Evolutionary conservation across 2,797 vertebrate species (phyloP), one percentile per base, ranked within the genome.

Genomic region (Acrossocheilus wenchowensis): DNA sequence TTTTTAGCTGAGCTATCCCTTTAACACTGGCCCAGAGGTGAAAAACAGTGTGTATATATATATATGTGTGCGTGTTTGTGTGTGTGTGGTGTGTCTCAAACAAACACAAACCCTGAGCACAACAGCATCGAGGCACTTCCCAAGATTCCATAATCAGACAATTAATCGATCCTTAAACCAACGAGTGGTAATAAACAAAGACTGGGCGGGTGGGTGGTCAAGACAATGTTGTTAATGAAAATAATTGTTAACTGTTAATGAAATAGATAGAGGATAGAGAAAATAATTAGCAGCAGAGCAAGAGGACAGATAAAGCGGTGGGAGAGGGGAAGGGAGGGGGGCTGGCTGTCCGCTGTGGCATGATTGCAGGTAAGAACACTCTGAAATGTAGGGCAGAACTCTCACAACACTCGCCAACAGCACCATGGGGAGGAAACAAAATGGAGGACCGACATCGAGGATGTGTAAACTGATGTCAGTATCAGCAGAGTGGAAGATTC

Each of bases 361-460:
- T 72, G 75, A 84, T 68, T 57, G 57, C 52, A 83, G 86, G 77
- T 78, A 89, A 82, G 73, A 88, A 83, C 48, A 81, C 6, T 82
- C 71, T 81, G 43, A 77, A 87, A 87, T 86, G 86, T 87, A 73
- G 41, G 82, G 72, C 83, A 71, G 79, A 78, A 85, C 75, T 79
- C 43, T 52, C 78, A 87, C 82, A 87, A 81, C 69, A 83, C 54
- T 75, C 21, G 50, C 82, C 68, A 69, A 87, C 89, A 90, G 89
- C 82, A 84, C 91, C 91, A 92, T 87, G 85, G 90, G 86, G 34
- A 86, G 84, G 87, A 87, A 88, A 78, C 91, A 92, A 93, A 91
- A 93, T 91, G 91, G 90, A 89, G 87, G 89, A 89, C 93, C 5
- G 43, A 81, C 84, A 86, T 62, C 39, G 41, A 48, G 72, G 52